Percentiles rank a stretch among this genome's conserved stretches.
Evolutionary conservation across 2,113 vertebrate genomes (phyloP).

Genomic region (Orcinus orca): DNA sequence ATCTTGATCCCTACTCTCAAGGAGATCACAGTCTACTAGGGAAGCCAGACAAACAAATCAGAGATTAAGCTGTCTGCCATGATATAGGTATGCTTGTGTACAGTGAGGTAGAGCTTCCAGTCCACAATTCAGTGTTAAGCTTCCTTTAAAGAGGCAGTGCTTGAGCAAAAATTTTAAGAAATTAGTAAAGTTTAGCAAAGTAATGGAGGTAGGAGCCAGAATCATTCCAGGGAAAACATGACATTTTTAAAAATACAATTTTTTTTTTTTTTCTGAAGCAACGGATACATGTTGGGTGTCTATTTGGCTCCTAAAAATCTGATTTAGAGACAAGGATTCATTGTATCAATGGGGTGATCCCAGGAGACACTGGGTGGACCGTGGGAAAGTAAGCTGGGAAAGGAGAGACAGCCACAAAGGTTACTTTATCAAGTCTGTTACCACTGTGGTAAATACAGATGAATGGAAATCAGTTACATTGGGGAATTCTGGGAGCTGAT

Average conservation of each 20-base stretch:
- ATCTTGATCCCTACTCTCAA: background rate
- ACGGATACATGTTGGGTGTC: background rate
- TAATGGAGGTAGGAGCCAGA: background rate
- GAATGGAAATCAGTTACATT: background rate
- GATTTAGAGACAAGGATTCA: background rate
- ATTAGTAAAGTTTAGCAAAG: background rate
- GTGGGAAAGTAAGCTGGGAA: background rate
- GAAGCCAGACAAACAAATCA: background rate
- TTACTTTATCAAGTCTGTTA: background rate
- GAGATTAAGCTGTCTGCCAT: background rate
- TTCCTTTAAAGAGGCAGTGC: background rate
- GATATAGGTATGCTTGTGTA: background rate
- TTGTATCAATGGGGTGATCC: too few species aligned
- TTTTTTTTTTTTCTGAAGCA: background rate
- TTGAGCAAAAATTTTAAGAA: background rate
- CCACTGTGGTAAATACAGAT: background rate
- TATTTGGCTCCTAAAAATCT: background rate
- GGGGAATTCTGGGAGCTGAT: background rate
- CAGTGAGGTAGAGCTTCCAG: background rate
- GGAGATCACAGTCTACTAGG: background rate
- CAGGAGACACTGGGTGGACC: background rate
- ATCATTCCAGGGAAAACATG: background rate
- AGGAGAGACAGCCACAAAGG: background rate
- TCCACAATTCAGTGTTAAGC: background rate
- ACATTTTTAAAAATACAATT: background rate